Evolutionary conservation across 2,888 invertebrate genomes (phyloP).

Genomic region (Pterostichus madidus): DNA sequence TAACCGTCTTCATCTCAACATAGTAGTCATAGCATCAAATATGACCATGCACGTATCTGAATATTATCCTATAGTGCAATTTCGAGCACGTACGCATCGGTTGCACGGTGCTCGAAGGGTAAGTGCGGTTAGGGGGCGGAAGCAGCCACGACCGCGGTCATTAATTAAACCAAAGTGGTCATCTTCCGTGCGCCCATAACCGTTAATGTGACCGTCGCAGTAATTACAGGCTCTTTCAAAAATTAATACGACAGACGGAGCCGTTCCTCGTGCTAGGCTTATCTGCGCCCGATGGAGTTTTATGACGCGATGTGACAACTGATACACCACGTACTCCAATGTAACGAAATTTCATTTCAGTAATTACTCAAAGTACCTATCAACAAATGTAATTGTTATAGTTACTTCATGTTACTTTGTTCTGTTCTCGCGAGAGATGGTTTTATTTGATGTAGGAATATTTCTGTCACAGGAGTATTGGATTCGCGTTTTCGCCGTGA

Average conservation of each 20-base stretch:
- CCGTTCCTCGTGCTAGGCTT: constrained; percentile 11
- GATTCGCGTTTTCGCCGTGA: too few species aligned
- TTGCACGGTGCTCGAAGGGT: neutral
- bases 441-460: too few species aligned
- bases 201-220: constrained; percentile 61
- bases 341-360: constrained; percentile 41
- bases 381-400: neutral
- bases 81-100: constrained; percentile 24
- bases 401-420: too few species aligned
- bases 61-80: constrained; percentile 7
- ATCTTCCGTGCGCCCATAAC: constrained; percentile 58
- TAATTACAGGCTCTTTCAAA: constrained; percentile 62
- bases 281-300: constrained; percentile 30
- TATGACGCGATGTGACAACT: constrained; percentile 42
- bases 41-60: neutral
- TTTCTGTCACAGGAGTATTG: too few species aligned
- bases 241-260: constrained; percentile 60
- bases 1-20: neutral
- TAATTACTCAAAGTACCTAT: constrained; percentile 27
- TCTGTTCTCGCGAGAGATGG: too few species aligned
- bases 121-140: neutral
- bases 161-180: constrained; percentile 65
- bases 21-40: neutral
- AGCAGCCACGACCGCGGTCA: constrained; percentile 43
- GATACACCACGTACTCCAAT: constrained; percentile 26